phyloP scores from a whole-genome alignment of 2,797 vertebrate species.

The Halcyon leucocephala region DNA sequence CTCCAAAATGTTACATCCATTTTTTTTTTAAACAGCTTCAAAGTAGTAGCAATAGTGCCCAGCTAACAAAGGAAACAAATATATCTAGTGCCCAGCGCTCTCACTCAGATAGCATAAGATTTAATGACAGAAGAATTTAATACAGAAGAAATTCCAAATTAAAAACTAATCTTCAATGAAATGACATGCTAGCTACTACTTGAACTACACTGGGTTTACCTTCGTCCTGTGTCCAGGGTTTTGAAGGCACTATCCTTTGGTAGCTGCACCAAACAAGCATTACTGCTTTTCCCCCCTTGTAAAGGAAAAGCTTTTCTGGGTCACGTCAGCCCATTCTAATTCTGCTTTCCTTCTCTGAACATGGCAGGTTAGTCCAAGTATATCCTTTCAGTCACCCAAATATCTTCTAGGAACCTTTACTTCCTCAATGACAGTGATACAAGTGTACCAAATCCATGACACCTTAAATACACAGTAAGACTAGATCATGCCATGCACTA shows the following conservation, averaged over 20 bases:
- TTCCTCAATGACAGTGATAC: background rate
- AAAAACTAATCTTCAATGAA: background rate
- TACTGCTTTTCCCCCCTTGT: background rate
- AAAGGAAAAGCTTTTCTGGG: background rate
- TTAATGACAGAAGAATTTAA: background rate
- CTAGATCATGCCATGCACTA: background rate
- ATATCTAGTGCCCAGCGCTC: background rate
- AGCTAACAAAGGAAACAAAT: background rate
- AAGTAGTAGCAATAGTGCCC: background rate
- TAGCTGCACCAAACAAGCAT: background rate
- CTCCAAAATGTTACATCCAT: background rate
- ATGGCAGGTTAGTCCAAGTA: background rate
- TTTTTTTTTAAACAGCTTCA: background rate
- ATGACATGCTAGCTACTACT: background rate
- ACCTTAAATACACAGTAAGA: background rate
- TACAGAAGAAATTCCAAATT: background rate
- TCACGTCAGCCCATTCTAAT: background rate
- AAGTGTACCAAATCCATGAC: background rate
- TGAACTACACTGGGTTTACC: background rate
- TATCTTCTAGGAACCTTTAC: background rate
- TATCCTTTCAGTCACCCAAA: background rate
- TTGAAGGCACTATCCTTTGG: background rate
- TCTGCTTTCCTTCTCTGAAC: background rate
- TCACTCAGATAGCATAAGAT: background rate
- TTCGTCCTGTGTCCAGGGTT: background rate